Percentiles rank a stretch among this genome's conserved stretches.
Conservation (phyloP, 2,113 vertebrate genomes). For the Taurulus bubalis region DNA sequence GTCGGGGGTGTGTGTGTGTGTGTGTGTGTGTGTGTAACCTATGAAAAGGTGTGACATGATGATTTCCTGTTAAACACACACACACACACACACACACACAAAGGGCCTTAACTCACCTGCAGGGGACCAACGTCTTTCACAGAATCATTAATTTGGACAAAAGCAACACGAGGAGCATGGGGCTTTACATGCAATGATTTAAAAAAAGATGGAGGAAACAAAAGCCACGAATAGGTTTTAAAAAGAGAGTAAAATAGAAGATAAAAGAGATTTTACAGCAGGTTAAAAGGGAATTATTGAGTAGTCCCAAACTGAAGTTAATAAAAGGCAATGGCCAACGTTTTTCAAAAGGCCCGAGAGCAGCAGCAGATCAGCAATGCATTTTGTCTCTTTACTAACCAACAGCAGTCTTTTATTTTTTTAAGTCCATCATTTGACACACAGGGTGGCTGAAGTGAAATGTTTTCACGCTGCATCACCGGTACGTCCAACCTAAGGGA, state of each 20-base stretch:
- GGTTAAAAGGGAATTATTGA: not conserved
- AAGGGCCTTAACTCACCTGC: not conserved
- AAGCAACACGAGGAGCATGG: not conserved
- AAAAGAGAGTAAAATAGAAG: no score
- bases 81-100: not conserved
- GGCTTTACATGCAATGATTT: not conserved
- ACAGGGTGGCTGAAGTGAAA: not conserved
- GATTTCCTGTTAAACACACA: constrained; percentile 29
- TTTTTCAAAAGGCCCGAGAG: no score
- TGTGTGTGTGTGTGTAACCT: not conserved
- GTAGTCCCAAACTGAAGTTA: not conserved
- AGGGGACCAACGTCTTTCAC: not conserved
- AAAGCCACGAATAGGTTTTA: no score
- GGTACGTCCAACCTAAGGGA: not conserved
- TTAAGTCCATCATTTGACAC: not conserved
- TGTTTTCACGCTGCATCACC: not conserved
- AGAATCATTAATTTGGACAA: not conserved
- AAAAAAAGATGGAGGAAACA: not conserved
- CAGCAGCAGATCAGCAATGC: not conserved
- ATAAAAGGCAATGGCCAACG: no score
- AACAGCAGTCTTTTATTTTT: not conserved
- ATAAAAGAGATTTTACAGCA: no score
- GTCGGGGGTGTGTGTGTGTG: rapidly evolving
- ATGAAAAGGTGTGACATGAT: constrained; percentile 61
- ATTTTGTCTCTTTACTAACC: not conserved